A percentile compares a stretch with the other conserved stretches of the same genome.
These are phyloP conservation scores for Hetaerina titia DNA, from an alignment of 2,888 invertebrate species.

Conservation along the genomic window DNA sequence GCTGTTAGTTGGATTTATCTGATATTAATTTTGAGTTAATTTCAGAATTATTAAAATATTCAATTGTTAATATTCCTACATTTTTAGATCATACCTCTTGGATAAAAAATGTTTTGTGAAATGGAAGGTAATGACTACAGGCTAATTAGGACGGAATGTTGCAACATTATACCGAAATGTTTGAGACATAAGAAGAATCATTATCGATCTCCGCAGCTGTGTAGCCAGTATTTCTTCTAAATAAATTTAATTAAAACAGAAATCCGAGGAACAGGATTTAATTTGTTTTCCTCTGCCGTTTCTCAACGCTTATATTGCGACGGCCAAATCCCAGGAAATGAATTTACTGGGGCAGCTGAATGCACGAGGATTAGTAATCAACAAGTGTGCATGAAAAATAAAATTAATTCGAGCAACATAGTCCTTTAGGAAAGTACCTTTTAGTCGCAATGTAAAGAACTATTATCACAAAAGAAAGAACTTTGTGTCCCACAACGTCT, in stretches of 20 bases:
- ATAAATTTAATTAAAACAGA: not conserved
- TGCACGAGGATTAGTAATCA: constrained; percentile 9
- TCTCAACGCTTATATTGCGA: not conserved
- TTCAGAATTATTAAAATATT: too few species aligned
- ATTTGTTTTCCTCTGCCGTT: constrained; percentile 4
- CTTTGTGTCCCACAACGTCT: too few species aligned
- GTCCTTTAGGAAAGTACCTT: too few species aligned
- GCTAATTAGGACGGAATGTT: too few species aligned
- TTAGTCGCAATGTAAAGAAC: too few species aligned
- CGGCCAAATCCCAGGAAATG: not conserved
- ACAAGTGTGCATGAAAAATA: not conserved
- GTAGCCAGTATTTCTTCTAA: not conserved
- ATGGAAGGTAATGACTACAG: too few species aligned
- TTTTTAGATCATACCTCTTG: too few species aligned
- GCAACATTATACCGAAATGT: not conserved
- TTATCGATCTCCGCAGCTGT: not conserved
- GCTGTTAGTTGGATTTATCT: too few species aligned
- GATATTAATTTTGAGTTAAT: too few species aligned
- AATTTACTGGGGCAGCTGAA: not conserved
- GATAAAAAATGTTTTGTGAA: too few species aligned
- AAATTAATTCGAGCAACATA: constrained; percentile 5
- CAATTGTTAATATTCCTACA: too few species aligned
- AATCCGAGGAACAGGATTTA: not conserved
- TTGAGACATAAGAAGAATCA: not conserved
- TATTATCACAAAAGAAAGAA: too few species aligned